phyloP scores from a whole-genome alignment of 2,888 invertebrate genomes.

The Oxystoma pomonae region DNA sequence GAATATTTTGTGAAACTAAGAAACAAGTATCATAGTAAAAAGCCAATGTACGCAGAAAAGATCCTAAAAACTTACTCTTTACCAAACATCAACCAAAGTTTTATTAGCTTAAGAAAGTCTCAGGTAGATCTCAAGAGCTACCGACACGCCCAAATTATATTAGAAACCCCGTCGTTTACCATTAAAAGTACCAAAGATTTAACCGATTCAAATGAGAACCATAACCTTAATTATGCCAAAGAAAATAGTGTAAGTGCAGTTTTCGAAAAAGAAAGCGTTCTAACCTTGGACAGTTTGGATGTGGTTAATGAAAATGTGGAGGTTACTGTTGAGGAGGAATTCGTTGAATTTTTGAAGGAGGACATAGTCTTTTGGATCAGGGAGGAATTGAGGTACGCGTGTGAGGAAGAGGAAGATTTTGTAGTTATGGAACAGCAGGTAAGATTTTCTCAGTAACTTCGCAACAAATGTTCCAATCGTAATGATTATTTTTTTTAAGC shows the following conservation, averaged over 20 bases:
- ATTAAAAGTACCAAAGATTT: background rate
- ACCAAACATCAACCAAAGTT: background rate
- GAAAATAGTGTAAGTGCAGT: background rate
- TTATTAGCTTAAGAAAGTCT: background rate
- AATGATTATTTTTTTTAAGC: too few relatives aligned
- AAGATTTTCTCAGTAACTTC: too few relatives aligned
- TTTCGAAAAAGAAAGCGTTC: background rate
- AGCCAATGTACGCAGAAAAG: background rate
- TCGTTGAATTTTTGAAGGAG: background rate
- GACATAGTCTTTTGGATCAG: background rate
- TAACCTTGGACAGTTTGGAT: background rate
- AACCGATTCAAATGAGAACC: background rate
- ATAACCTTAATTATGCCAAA: background rate
- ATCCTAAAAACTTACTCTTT: background rate
- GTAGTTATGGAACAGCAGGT: background rate
- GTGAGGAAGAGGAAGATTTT: background rate
- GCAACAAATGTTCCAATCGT: too few relatives aligned
- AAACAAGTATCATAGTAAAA: background rate
- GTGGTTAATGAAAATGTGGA: background rate
- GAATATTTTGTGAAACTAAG: background rate
- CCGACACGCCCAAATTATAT: background rate
- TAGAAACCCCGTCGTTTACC: background rate
- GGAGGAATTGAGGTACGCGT: background rate
- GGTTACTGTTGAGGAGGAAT: background rate
- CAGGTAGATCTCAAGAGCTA: background rate